phyloP scores from a whole-genome alignment of 2,888 invertebrate genomes.

The Nemoura dubitans region DNA sequence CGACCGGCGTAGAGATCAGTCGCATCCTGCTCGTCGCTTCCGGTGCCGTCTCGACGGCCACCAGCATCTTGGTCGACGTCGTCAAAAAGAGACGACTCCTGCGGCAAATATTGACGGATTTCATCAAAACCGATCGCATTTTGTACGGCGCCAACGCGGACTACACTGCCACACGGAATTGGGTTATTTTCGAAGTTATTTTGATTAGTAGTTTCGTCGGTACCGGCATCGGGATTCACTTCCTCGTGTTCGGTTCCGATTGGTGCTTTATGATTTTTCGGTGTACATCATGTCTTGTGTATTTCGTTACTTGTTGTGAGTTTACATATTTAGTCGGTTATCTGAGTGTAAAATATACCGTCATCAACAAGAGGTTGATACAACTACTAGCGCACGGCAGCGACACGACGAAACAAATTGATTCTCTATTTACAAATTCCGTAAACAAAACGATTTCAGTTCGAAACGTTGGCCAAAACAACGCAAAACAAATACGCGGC shows the following conservation, averaged over 20 bases:
- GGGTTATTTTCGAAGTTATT: not conserved
- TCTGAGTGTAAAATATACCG: not conserved
- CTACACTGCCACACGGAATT: not conserved
- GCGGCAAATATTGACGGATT: not conserved
- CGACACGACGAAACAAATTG: too few species aligned
- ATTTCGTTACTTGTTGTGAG: not conserved
- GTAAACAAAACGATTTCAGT: too few species aligned
- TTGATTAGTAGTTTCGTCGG: not conserved
- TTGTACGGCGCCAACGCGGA: not conserved
- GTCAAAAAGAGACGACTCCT: not conserved
- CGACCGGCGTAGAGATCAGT: not conserved
- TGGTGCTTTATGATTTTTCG: not conserved
- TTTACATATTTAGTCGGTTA: not conserved
- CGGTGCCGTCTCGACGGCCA: not conserved
- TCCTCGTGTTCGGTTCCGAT: not conserved
- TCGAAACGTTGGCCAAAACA: too few species aligned
- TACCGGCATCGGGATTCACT: not conserved
- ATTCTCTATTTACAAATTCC: too few species aligned
- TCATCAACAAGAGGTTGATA: not conserved
- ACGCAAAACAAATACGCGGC: too few species aligned
- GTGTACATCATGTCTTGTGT: not conserved
- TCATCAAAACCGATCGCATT: not conserved
- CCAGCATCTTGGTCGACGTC: not conserved
- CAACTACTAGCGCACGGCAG: not conserved
- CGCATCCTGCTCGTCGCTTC: not conserved